Percentiles rank a stretch among this genome's conserved stretches.
phyloP scores from a whole-genome alignment of 2,797 vertebrate species.

The Sylvia borin region DNA sequence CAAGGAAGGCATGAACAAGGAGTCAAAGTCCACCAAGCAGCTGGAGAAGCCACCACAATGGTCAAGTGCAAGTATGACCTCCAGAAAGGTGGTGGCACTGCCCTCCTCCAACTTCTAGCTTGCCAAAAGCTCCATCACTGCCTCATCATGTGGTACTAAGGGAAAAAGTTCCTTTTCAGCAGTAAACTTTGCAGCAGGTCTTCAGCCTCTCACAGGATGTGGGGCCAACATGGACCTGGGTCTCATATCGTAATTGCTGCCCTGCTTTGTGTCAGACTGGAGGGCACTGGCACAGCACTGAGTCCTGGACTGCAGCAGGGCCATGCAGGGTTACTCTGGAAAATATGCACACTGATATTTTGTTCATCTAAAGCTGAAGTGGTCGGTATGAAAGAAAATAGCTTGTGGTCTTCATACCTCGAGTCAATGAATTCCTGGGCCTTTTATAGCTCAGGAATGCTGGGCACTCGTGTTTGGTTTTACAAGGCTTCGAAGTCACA shows the following conservation, averaged over 20 bases:
- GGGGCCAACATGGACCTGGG: rapidly evolving
- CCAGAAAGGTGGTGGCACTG: not conserved
- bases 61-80: not conserved
- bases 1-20: not conserved
- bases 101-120: not conserved
- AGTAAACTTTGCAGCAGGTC: not conserved
- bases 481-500: not conserved
- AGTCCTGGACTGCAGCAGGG: not conserved
- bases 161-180: not conserved
- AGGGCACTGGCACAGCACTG: not conserved
- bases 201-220: not conserved
- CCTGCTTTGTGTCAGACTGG: not conserved
- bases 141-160: rapidly evolving
- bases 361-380: slow-evolving; percentile 50
- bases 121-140: rapidly evolving
- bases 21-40: not conserved
- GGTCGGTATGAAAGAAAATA: slow-evolving; percentile 55
- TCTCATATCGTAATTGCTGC: not conserved
- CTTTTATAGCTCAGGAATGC: slow-evolving; percentile 66
- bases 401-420: slow-evolving; percentile 50
- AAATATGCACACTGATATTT: slow-evolving; percentile 25
- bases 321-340: not conserved
- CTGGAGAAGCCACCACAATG: not conserved
- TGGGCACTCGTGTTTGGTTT: not conserved
- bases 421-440: slow-evolving; percentile 64